phyloP scores from a whole-genome alignment of 2,888 invertebrate genomes.

The Drosophila seclusa region DNA sequence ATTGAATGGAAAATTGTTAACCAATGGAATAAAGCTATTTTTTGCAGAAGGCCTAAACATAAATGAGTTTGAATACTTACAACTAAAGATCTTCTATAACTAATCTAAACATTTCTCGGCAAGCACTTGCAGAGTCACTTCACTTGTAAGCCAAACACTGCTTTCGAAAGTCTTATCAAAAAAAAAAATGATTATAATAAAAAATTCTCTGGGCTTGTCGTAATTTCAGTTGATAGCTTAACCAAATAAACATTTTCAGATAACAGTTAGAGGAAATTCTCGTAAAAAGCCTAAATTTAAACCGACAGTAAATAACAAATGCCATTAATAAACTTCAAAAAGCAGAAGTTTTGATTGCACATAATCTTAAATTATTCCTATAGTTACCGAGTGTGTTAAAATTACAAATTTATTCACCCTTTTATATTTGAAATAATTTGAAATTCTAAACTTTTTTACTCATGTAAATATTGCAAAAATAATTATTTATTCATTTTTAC shows the following conservation, averaged over 20 bases:
- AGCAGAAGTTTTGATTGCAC: slow-evolving; percentile 3
- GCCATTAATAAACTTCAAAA: neutral
- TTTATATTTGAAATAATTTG: neutral
- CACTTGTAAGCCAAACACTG: neutral
- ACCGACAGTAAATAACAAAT: neutral
- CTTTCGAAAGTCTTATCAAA: slow-evolving; percentile 9
- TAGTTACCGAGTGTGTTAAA: neutral
- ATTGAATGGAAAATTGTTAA: neutral
- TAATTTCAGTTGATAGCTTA: neutral
- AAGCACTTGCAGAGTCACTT: neutral
- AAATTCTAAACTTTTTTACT: neutral
- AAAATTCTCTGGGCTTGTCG: neutral
- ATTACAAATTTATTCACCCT: neutral
- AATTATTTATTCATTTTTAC: neutral
- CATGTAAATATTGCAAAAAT: neutral
- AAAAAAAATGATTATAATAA: neutral
- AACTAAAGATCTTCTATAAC: neutral
- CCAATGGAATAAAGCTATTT: neutral
- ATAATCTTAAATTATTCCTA: slow-evolving; percentile 34
- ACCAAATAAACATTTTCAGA: slow-evolving; percentile 13
- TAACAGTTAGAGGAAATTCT: slow-evolving; percentile 11
- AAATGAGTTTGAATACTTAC: neutral
- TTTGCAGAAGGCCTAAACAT: neutral
- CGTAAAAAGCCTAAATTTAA: neutral
- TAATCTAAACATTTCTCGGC: neutral